Conservation (phyloP, 2,797 vertebrate species). For the Malacoraja senta region DNA sequence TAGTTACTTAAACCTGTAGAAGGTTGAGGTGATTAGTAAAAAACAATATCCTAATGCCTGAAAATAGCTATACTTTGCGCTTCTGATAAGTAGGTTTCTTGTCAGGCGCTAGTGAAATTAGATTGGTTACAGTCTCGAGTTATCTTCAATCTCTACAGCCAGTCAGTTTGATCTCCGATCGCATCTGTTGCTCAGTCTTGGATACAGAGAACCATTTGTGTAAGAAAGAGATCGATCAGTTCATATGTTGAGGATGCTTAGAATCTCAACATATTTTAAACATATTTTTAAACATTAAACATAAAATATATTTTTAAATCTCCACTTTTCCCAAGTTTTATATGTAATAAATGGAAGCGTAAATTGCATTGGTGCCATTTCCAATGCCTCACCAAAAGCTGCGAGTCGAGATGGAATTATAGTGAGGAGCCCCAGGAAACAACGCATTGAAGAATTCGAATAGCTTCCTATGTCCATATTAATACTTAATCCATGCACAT, state of each 20-base stretch:
- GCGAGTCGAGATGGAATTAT: neutral
- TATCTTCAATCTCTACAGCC: no score
- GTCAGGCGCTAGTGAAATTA: no score
- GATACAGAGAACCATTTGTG: no score
- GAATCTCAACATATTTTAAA: neutral
- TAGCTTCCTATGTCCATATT: neutral
- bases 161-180: no score
- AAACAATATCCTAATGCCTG: no score
- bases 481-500: neutral
- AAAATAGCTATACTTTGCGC: no score
- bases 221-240: no score
- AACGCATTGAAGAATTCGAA: neutral
- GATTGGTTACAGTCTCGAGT: no score
- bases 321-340: neutral
- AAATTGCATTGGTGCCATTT: neutral
- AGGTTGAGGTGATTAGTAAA: neutral
- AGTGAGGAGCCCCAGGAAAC: neutral
- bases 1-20: neutral
- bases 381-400: neutral
- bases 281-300: neutral
- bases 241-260: neutral
- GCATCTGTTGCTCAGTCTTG: no score
- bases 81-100: neutral
- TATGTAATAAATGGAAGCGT: neutral
- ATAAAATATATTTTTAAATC: no score